Base-by-base conservation (phyloP, 2,888 invertebrate species). In the Melikaiella ostensackeni region DNA sequence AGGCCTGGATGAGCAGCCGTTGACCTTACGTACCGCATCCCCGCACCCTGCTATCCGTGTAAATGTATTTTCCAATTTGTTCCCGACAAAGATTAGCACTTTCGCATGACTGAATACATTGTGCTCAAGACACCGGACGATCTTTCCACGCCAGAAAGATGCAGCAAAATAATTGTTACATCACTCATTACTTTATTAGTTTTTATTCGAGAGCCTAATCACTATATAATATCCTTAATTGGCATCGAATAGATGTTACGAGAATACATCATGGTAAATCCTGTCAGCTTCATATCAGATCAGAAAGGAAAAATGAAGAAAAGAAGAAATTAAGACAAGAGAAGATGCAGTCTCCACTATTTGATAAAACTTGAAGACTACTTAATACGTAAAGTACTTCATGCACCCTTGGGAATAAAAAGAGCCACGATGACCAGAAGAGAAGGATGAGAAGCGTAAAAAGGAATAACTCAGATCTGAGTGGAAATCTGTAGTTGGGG, bases 401-500 rank as follows among this genome's bases (percentile, higher is more conserved):
- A 59, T 59, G 24, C 59, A 27, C 59, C 27, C 59, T 27, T 27
- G 59, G 24, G 27, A 24, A 21, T 27, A 59, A 59, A 59, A 59
- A 59, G 27, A 27, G 7, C 13, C 13, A 13, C 24, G 13, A 24
- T 24, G 57, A 57, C 1, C 24, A 59, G 27, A 59, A 27, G 27
- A 27, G 13, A 27, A 59, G 57, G 27, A 57, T 24, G 57, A 24
- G 59, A 16, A 24, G 59, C 27, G 59, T 16, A 70, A 33, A 33
- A n/a, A 75, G 21, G 70, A 42, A 80, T 80, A 79, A 80, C 78
- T 82, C 61, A 57, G 59, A 62, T 33, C 30, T 24, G 77, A 66
- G 57, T 19, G 74, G 73, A 79, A 75, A 76, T 74, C 75, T 77
- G 61, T 46, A 30, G 50, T 77, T 76, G 80, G 78, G 80, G 85